Evolutionary conservation across 1,140 invertebrate genomes (phyloP).

Genomic region (Amyelois transitella): DNA sequence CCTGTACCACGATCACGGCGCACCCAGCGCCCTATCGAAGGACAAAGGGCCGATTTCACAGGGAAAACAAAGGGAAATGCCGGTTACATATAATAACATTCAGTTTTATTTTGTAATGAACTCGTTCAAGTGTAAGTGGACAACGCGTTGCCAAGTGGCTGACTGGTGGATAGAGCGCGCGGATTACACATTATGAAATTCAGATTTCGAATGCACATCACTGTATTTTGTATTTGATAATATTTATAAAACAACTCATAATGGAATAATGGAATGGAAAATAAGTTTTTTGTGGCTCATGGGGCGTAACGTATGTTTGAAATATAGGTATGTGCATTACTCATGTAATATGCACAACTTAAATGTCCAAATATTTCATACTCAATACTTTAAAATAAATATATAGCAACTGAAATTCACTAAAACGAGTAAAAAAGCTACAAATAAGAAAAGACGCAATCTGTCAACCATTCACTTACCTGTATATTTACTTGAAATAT

Average conservation of each 20-base stretch:
- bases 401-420: conserved; percentile 40
- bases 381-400: conserved; percentile 7
- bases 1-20: conserved; percentile 53
- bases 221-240: conserved; percentile 18
- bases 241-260: background rate
- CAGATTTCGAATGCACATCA: conserved; percentile 26
- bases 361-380: background rate
- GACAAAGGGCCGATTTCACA: conserved; percentile 68
- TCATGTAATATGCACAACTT: conserved; percentile 12
- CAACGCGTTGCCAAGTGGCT: conserved; percentile 61
- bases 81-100: conserved; percentile 42
- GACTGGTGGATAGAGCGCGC: conserved; percentile 31
- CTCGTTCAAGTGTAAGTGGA: conserved; percentile 38
- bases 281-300: conserved; percentile 9
- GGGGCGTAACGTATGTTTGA: conserved; percentile 15
- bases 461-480: conserved; percentile 71
- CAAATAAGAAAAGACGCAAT: conserved; percentile 67
- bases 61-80: conserved; percentile 66
- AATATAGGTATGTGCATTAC: conserved; percentile 15
- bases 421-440: conserved; percentile 44
- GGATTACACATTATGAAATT: conserved; percentile 54
- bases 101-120: conserved; percentile 36
- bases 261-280: conserved; percentile 13
- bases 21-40: conserved; percentile 59
- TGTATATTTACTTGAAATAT: conserved; percentile 61